These are phyloP conservation scores for Alectoris magna DNA, from an alignment of 2,797 vertebrate species.

Conservation along the genomic window DNA sequence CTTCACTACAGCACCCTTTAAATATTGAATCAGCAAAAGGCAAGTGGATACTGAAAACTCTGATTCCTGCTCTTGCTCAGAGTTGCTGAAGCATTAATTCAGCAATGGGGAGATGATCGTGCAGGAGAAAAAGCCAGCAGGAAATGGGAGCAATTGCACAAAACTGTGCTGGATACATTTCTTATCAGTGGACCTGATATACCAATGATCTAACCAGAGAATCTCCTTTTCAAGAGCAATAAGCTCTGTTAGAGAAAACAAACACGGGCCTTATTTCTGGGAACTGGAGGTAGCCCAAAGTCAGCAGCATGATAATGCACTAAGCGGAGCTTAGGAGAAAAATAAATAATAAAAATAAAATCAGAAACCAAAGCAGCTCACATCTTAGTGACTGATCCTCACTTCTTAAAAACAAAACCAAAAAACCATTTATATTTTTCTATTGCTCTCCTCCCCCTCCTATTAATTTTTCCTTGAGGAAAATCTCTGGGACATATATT, in stretches of 20 bases:
- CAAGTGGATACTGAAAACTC: background rate
- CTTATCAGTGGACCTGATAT: background rate
- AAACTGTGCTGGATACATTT: background rate
- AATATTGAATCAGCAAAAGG: background rate
- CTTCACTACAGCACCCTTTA: background rate
- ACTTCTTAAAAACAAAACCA: background rate
- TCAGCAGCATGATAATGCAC: background rate
- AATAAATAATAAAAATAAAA: background rate
- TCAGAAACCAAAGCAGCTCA: background rate
- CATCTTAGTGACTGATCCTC: background rate
- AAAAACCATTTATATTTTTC: background rate
- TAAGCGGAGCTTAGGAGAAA: background rate
- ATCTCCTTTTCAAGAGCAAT: background rate
- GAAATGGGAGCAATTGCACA: background rate
- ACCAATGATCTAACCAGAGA: background rate
- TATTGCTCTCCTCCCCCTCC: background rate
- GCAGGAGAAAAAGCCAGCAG: background rate
- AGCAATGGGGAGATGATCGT: background rate
- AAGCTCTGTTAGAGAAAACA: background rate
- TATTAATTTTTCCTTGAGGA: background rate
- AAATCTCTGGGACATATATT: background rate
- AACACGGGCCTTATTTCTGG: background rate
- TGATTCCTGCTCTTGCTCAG: background rate
- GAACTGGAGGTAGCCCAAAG: background rate
- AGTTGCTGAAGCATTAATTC: background rate